phyloP scores from a whole-genome alignment of 2,888 invertebrate genomes.

The Sinodicranocentrus sp. region DNA sequence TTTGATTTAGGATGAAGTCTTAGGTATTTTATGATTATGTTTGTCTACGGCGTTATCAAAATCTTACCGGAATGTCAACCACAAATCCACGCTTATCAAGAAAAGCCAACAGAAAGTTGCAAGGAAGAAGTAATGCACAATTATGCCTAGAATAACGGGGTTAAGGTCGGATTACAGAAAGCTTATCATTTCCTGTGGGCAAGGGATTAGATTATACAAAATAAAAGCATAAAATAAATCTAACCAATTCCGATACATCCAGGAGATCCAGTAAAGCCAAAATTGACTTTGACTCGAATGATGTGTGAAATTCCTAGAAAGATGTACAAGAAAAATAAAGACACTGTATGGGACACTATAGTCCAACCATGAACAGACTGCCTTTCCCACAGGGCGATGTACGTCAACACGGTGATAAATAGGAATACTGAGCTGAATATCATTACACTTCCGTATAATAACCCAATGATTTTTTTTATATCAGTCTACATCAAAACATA shows the following conservation, averaged over 20 bases:
- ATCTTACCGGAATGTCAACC: constrained; percentile 76
- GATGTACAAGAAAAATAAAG: constrained; percentile 72
- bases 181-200: not conserved
- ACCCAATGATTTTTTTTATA: constrained; percentile 34
- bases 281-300: constrained; percentile 61
- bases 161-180: no score
- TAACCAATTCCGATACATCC: constrained; percentile 74
- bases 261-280: constrained; percentile 45
- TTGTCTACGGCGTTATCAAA: not conserved
- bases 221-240: no score
- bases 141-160: constrained; percentile 55
- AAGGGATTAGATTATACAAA: no score
- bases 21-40: no score
- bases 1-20: no score
- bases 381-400: constrained; percentile 75
- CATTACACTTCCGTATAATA: constrained; percentile 69
- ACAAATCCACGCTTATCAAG: constrained; percentile 77
- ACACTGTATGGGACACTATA: constrained; percentile 65
- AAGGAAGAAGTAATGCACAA: constrained; percentile 75
- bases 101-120: constrained; percentile 77
- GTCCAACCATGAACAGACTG: constrained; percentile 76
- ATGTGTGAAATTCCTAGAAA: constrained; percentile 71
- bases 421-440: constrained; percentile 73
- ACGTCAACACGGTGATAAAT: constrained; percentile 73
- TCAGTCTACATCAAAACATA: constrained; percentile 4